These are phyloP conservation scores for Hemitrygon akajei DNA, from an alignment of 2,797 vertebrate genomes.

Conservation along the genomic window DNA sequence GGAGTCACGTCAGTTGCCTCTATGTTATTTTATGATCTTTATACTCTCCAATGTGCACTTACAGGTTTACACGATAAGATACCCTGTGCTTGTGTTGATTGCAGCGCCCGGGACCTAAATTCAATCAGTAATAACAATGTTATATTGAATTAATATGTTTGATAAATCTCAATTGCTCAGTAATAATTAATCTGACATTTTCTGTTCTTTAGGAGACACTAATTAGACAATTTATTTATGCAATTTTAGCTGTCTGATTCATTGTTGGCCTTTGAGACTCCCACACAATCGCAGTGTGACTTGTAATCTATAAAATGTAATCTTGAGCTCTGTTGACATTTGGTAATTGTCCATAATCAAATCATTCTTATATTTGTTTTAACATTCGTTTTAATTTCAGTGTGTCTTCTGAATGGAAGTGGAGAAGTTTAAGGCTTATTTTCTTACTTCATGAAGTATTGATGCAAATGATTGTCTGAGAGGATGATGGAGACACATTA, in stretches of 20 bases:
- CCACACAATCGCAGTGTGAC: not conserved
- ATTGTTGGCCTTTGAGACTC: constrained; percentile 26
- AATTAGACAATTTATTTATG: constrained; percentile 28
- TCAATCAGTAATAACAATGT: not conserved
- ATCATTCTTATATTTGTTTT: constrained; percentile 34
- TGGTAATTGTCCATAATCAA: constrained; percentile 27
- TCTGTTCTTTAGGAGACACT: constrained; percentile 21
- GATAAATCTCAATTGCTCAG: constrained; percentile 17
- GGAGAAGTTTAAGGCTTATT: not conserved
- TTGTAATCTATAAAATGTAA: constrained; percentile 22
- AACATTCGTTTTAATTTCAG: not conserved
- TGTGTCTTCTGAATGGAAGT: not conserved
- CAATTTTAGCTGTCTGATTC: constrained; percentile 13
- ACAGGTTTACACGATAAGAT: not conserved
- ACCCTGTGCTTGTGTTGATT: not conserved
- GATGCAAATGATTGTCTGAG: not conserved
- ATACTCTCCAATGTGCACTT: not conserved
- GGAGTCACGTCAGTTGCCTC: no score
- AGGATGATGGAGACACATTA: not conserved
- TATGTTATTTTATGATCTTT: not conserved
- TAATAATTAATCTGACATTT: constrained; percentile 33
- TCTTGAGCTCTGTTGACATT: not conserved
- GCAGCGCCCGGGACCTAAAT: not conserved
- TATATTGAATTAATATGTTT: constrained; percentile 24
- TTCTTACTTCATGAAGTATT: not conserved